Conservation (phyloP, 2,797 vertebrate species). For the Pseudotriccus pelzelni region DNA sequence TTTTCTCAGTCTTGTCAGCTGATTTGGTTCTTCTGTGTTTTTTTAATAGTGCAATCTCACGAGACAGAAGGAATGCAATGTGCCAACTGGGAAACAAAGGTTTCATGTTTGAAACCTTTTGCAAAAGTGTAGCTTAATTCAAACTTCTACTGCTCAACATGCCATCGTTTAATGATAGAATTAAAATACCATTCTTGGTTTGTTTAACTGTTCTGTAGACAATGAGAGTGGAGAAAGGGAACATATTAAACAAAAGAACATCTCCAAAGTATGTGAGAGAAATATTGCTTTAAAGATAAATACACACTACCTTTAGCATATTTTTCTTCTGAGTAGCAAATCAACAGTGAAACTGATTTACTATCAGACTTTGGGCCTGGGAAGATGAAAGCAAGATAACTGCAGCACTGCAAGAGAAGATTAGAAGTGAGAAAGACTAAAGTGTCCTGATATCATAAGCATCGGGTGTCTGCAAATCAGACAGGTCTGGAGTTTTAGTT, state of each 20-base stretch:
- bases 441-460: not conserved
- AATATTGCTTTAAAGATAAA: not conserved
- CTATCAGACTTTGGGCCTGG: not conserved
- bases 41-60: not conserved
- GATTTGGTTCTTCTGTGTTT: not conserved
- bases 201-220: not conserved
- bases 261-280: not conserved
- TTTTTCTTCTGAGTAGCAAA: not conserved
- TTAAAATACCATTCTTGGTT: not conserved
- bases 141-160: not conserved
- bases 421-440: not conserved
- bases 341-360: not conserved
- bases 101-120: not conserved
- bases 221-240: not conserved
- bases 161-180: not conserved
- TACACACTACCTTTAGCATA: accelerated
- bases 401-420: not conserved
- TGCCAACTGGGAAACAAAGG: not conserved
- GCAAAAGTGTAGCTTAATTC: not conserved
- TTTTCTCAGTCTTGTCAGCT: not conserved
- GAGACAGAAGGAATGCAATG: not conserved
- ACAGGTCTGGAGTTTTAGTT: not conserved
- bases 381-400: not conserved
- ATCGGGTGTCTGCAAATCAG: not conserved
- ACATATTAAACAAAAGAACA: not conserved